Evolutionary conservation across 2,113 vertebrate genomes (phyloP).

Genomic region (Craseonycteris thonglongyai): DNA sequence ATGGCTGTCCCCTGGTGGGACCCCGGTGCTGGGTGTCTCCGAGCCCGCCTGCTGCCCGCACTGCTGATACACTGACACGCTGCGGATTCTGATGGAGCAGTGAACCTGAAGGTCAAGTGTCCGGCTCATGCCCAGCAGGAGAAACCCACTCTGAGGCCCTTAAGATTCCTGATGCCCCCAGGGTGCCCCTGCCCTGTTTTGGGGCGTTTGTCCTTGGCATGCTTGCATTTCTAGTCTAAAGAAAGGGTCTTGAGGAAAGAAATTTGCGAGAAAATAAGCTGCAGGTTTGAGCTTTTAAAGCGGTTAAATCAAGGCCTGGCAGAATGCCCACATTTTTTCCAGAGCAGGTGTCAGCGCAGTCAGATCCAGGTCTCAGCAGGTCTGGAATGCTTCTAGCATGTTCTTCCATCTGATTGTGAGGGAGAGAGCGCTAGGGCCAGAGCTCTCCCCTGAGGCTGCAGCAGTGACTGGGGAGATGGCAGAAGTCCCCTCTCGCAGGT

Average conservation of each 20-base stretch:
- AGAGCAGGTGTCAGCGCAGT: not conserved
- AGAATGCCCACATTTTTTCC: not conserved
- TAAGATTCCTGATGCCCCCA: too few relatives aligned
- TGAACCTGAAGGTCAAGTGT: rapidly evolving
- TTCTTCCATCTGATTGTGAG: not conserved
- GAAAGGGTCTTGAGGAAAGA: not conserved
- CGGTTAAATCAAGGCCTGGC: not conserved
- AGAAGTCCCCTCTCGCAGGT: not conserved
- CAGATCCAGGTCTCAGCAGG: not conserved
- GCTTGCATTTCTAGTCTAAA: not conserved
- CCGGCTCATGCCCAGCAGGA: rapidly evolving
- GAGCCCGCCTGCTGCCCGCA: not conserved
- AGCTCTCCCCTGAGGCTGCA: rapidly evolving
- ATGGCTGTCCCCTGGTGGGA: not conserved
- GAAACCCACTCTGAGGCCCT: not conserved
- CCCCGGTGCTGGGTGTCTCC: not conserved
- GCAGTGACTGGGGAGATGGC: not conserved
- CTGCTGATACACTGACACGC: rapidly evolving
- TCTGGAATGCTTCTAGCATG: not conserved
- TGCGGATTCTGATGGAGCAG: rapidly evolving
- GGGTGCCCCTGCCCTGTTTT: too few relatives aligned
- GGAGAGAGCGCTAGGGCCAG: rapidly evolving
- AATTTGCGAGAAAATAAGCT: not conserved
- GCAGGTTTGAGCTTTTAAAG: not conserved
- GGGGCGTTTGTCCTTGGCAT: not conserved